Evolutionary conservation across 2,113 vertebrate species (phyloP), one percentile per base, ranked within the genome.

Genomic region (Tor tambroides): DNA sequence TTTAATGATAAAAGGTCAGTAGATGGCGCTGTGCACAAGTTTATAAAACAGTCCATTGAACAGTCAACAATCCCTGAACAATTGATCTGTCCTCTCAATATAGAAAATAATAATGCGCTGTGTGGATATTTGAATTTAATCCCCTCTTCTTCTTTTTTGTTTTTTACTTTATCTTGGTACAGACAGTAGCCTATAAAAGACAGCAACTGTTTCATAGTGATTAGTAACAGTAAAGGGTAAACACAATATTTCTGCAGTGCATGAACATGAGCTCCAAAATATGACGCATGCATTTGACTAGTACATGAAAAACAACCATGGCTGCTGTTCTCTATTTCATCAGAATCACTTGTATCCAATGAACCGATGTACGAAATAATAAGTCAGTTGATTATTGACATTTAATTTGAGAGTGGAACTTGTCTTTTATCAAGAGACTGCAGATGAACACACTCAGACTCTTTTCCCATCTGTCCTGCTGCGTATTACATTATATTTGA

Each of bases 11-110:
- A 9, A 2, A 76, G 38, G 59, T 46, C 86, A 77, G 71, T 28
- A 83, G 80, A 23, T 86, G 84, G 74, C 28, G 38, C 14, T 88
- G 38, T 79, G 38, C 65, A 56, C 71, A 78, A 71, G 75, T 59
- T 19, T 35, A 69, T 83, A 41, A 19, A 43, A 61, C 21, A 79
- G 67, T 41, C 56, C 56, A 71, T 14, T 43, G 9, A 19, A 69
- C 10, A 72, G 14, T 71, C 35, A 43, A 17, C 5, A 49, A 17
- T 3, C 9, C 3, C 6, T 77, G 41, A 77, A 30, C 28, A 54
- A 6, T 12, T 17, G 1, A 30, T 30, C 38, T 5, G 3, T 10
- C 30, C 9, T 38, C 4, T 0, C 14, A 26, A 30, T 51, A 26
- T 28, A 9, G 11, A 28, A 51, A 15, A 76, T 49, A 28, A 15